Conservation (phyloP, 2,797 vertebrate species). For the Xerus rutilus region DNA sequence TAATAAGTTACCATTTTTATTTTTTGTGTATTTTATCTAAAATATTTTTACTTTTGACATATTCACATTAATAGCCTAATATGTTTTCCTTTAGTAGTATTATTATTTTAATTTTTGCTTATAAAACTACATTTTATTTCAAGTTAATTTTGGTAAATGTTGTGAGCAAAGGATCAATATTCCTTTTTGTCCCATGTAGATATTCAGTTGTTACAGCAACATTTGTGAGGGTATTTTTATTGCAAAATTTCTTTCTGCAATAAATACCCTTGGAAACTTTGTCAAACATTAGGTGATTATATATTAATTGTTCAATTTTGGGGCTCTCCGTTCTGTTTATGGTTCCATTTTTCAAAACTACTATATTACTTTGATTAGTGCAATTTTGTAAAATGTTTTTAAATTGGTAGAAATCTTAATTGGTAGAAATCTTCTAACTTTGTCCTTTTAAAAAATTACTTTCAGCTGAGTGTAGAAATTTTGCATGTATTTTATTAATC, state of each 20-base stretch:
- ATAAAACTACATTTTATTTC: background rate
- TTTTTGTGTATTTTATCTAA: background rate
- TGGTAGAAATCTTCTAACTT: too few relatives aligned
- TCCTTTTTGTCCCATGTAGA: background rate
- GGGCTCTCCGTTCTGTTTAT: background rate
- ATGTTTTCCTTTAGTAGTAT: background rate
- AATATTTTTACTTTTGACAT: background rate
- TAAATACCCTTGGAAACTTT: background rate
- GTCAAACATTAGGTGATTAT: background rate
- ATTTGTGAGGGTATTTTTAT: background rate
- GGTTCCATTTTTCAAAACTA: background rate
- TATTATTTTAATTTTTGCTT: background rate
- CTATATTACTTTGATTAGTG: background rate
- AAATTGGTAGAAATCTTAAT: background rate
- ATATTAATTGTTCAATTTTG: background rate
- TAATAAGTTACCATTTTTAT: background rate
- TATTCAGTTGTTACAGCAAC: background rate
- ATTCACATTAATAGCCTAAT: background rate
- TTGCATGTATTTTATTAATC: background rate
- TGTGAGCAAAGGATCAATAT: background rate
- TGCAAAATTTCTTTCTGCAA: background rate
- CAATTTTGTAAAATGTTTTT: background rate
- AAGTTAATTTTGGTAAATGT: background rate
- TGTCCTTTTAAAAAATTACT: background rate
- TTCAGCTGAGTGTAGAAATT: too few relatives aligned